Conservation (phyloP, 2,888 invertebrate genomes). For the Hydraecia micacea region DNA sequence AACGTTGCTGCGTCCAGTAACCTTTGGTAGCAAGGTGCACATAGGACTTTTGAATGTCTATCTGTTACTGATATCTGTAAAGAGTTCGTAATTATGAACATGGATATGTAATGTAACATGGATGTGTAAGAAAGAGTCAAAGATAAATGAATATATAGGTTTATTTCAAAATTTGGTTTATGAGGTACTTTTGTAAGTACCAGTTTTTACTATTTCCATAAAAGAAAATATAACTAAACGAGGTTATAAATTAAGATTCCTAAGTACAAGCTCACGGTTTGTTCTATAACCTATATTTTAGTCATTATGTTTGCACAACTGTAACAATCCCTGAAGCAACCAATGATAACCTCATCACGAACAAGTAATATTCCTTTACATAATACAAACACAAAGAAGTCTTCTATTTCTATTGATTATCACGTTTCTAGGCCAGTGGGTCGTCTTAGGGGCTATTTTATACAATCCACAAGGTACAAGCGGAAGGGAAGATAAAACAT, state of each 20-base stretch:
- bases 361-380: background rate
- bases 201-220: background rate
- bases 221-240: background rate
- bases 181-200: too few relatives aligned
- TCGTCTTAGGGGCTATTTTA: too few relatives aligned
- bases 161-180: background rate
- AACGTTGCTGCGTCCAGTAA: conserved; percentile 78
- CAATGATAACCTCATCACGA: background rate
- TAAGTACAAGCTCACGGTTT: background rate
- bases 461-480: background rate
- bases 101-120: background rate
- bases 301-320: conserved; percentile 1
- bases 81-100: background rate
- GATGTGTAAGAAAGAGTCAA: background rate
- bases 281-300: background rate
- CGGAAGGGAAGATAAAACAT: background rate
- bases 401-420: background rate
- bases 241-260: background rate
- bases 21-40: conserved; percentile 75
- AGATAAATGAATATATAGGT: background rate
- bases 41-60: conserved; percentile 80
- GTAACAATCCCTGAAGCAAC: background rate
- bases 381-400: background rate
- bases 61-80: conserved; percentile 78
- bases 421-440: too few relatives aligned